Evolutionary conservation across 2,797 vertebrate species (phyloP).

Genomic region (Synaphobranchus kaupii): DNA sequence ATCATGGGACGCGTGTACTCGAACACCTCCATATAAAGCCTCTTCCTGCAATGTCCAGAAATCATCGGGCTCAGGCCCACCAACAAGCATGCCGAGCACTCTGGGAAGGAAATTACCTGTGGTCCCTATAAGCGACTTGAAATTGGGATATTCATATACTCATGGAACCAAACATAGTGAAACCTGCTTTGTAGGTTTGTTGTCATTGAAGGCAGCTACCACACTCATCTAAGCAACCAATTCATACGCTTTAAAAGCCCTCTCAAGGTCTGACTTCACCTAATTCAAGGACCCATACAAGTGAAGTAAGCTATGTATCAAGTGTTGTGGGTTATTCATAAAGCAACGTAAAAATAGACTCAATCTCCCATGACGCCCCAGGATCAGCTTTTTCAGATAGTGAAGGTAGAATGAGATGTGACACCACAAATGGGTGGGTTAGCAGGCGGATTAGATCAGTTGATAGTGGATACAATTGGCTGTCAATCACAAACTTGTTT

Average conservation of each 20-base stretch:
- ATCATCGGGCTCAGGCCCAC: not conserved
- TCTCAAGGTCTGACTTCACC: not conserved
- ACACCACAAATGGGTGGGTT: too few relatives aligned
- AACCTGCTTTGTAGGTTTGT: not conserved
- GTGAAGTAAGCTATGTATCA: too few relatives aligned
- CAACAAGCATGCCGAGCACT: not conserved
- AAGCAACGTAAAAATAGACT: too few relatives aligned
- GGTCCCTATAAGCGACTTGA: not conserved
- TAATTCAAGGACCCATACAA: too few relatives aligned
- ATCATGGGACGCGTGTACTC: slow-evolving; percentile 99
- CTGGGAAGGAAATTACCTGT: not conserved
- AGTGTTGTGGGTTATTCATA: too few relatives aligned
- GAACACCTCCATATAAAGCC: slow-evolving; percentile 99
- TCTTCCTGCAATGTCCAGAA: slow-evolving; percentile 80
- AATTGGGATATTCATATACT: not conserved
- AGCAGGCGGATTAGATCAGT: too few relatives aligned
- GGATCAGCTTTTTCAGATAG: too few relatives aligned
- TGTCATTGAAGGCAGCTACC: not conserved
- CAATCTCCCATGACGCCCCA: too few relatives aligned
- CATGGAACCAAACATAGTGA: not conserved
- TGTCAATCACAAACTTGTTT: too few relatives aligned
- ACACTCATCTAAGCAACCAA: not conserved
- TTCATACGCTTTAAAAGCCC: not conserved
- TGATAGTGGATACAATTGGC: too few relatives aligned
- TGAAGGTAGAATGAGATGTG: too few relatives aligned